Base-by-base conservation (phyloP, 2,888 invertebrate genomes). In the Cecidostiba fungosa region DNA sequence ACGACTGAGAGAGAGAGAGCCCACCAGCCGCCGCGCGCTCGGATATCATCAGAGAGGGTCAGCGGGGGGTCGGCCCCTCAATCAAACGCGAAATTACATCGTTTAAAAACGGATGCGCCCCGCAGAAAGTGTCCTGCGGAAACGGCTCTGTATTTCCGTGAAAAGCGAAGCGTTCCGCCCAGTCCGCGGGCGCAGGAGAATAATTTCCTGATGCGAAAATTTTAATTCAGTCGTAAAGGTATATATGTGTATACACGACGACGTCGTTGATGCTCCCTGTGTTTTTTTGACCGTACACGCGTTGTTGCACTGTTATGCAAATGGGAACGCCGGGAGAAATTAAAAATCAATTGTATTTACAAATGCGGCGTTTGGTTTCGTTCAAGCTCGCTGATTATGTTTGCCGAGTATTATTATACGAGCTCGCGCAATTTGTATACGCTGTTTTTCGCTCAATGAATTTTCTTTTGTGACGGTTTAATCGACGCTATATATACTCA, bases 61-160 rank as follows among this genome's bases (percentile, higher is more conserved):
- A 10, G 23, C 80, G 72, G 80, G 70, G 80, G 59, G 50, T 29
- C 78, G 29, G 14, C 59, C 84, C 73, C 84, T 78, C 85, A 69
- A 85, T 85, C 85, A 70, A 76, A 85, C 80, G 74, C 85, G 50
- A 85, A 85, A 85, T 81, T 79, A 85, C 85, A 77, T 85, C 85
- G 80, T 85, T 85, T 85, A 85, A 85, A 85, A 85, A 85, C 85
- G 85, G 85, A 85, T 81, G 80, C 70, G 73, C 73, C 47, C 62
- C n/a, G 77, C 72, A 78, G 78, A 78, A 83, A 83, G 83, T 83
- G 83, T 83, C 72, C 77, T 77, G 26, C 78, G 84, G 84, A 84
- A 84, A 84, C 66, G 78, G 43, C 76, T 72, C 36, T 84, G 78
- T 84, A 78, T 78, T 73, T 84, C 73, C 72, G 72, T 36, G 78